These are phyloP conservation scores for Tuta absoluta DNA, from an alignment of 2,888 invertebrate genomes.

Conservation along the genomic window DNA sequence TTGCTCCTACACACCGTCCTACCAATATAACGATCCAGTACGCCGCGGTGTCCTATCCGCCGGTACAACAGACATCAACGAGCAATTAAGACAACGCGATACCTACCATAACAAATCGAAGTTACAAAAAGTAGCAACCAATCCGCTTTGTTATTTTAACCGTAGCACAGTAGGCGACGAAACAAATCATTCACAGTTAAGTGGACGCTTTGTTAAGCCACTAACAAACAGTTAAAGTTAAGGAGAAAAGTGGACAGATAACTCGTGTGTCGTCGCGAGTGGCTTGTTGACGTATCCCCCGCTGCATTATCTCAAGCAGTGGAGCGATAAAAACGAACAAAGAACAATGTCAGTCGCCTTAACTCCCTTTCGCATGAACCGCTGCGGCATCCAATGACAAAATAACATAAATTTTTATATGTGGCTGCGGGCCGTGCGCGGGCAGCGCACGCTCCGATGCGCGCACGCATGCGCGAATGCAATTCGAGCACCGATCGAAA, in stretches of 20 bases:
- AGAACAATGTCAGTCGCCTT: conserved; percentile 76
- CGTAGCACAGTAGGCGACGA: conserved; percentile 42
- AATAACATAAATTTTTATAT: conserved; percentile 65
- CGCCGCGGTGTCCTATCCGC: not conserved
- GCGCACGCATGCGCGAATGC: conserved; percentile 59
- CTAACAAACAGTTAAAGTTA: conserved; percentile 63
- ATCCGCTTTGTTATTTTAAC: conserved; percentile 34
- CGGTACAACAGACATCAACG: conserved; percentile 28
- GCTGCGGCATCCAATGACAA: conserved; percentile 67
- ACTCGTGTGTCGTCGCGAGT: conserved; percentile 60
- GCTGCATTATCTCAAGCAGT: conserved; percentile 74
- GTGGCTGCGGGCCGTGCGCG: conserved; percentile 49
- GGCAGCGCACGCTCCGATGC: conserved; percentile 55
- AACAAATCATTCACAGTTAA: conserved; percentile 59
- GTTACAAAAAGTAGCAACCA: conserved; percentile 19
- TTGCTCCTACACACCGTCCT: conserved; percentile 26
- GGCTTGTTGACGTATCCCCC: conserved; percentile 53
- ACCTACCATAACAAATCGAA: conserved; percentile 22
- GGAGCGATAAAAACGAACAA: conserved; percentile 79
- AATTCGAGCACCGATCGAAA: conserved; percentile 57
- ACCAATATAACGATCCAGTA: conserved; percentile 13
- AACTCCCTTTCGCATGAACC: conserved; percentile 75
- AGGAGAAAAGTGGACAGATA: conserved; percentile 75
- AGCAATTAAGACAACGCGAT: conserved; percentile 25
- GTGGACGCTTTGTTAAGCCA: conserved; percentile 58